phyloP scores from a whole-genome alignment of 2,888 invertebrate species.

The Rhagium mordax region DNA sequence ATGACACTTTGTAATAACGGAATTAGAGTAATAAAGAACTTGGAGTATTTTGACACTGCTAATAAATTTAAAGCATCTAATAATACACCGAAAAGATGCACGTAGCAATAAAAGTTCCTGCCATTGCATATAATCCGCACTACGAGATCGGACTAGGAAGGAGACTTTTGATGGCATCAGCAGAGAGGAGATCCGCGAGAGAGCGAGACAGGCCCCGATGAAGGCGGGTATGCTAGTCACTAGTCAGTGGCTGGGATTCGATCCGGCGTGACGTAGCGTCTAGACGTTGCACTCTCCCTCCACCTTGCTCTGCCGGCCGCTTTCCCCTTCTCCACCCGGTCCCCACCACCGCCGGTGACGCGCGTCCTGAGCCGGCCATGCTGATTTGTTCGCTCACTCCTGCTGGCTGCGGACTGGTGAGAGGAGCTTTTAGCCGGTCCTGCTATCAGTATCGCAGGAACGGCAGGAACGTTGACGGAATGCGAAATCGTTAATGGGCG shows the following conservation, averaged over 20 bases:
- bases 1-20: no score
- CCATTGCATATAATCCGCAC: background rate
- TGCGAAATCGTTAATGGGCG: background rate
- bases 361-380: conserved; percentile 43
- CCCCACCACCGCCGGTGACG: conserved; percentile 37
- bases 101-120: background rate
- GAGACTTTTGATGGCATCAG: conserved; percentile 9
- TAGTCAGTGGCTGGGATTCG: conserved; percentile 42
- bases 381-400: conserved; percentile 37
- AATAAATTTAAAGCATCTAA: background rate
- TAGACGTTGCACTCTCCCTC: conserved; percentile 43
- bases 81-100: background rate
- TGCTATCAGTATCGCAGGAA: conserved; percentile 33
- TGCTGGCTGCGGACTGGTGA: conserved; percentile 9
- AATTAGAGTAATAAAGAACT: no score
- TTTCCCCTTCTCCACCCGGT: conserved; percentile 10
- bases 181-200: conserved; percentile 10
- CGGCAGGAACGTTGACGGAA: conserved; percentile 3
- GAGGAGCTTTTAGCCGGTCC: conserved; percentile 13
- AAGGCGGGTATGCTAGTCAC: conserved; percentile 35
- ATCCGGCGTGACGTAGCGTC: conserved; percentile 47
- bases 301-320: conserved; percentile 20
- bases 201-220: conserved; percentile 20
- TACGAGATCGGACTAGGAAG: conserved; percentile 14
- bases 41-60: no score